Evolutionary conservation across 2,888 invertebrate genomes (phyloP).

Genomic region (Thumatha senex): DNA sequence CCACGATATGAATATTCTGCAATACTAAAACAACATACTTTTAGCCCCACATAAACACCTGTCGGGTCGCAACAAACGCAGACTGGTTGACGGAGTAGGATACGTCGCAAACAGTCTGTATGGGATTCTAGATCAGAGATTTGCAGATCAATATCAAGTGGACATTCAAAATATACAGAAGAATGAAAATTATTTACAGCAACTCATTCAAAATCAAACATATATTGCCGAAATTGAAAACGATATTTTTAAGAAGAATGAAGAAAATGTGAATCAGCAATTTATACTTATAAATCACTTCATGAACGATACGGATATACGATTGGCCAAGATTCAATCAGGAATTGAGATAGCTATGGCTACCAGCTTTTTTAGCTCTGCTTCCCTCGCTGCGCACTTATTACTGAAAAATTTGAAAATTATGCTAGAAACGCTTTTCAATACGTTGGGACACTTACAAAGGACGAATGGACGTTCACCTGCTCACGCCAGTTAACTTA

Average conservation of each 20-base stretch:
- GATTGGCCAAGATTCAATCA: no score
- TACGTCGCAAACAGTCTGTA: neutral
- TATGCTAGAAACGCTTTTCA: neutral
- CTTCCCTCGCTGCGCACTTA: neutral
- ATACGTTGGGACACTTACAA: no score
- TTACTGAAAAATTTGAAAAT: neutral
- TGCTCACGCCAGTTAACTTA: no score
- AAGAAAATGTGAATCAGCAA: constrained; percentile 7
- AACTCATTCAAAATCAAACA: no score
- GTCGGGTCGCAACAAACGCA: constrained; percentile 3
- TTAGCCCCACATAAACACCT: constrained; percentile 9
- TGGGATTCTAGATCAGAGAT: neutral
- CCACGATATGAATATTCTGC: constrained; percentile 9
- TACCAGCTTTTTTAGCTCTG: neutral
- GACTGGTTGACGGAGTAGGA: neutral
- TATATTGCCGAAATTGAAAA: neutral
- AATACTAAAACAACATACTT: constrained; percentile 6
- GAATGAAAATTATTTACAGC: no score
- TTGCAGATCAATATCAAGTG: no score
- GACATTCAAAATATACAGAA: neutral
- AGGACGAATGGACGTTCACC: no score
- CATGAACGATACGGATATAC: neutral
- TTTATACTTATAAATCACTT: neutral
- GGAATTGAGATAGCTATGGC: neutral
- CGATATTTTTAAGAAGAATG: neutral